phyloP scores from a whole-genome alignment of 2,888 invertebrate genomes.

The Microctonus brassicae region DNA sequence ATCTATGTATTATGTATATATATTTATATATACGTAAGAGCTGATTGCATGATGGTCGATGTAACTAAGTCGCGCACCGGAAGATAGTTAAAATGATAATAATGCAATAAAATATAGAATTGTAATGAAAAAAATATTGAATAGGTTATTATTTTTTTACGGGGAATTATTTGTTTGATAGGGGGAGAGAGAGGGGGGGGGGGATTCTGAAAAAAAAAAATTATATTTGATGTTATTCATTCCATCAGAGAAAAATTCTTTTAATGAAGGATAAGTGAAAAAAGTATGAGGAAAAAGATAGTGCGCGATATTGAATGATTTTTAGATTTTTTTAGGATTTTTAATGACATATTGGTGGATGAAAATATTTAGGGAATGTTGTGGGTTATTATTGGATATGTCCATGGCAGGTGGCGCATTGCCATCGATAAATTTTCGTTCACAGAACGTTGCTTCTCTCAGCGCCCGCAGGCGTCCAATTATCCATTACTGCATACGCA shows the following conservation, averaged over 20 bases:
- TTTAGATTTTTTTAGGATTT: background rate
- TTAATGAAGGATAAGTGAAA: no score
- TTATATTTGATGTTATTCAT: no score
- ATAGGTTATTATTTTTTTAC: no score
- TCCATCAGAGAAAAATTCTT: no score
- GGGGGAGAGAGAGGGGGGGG: no score
- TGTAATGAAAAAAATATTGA: background rate
- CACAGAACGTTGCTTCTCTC: slow-evolving; percentile 1
- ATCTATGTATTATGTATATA: no score
- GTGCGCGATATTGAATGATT: background rate
- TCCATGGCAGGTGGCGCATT: slow-evolving; percentile 10
- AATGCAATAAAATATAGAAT: background rate
- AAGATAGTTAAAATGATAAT: background rate
- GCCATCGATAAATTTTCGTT: background rate
- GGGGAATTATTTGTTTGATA: no score
- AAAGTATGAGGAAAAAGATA: no score
- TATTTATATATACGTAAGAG: no score
- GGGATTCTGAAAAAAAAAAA: no score
- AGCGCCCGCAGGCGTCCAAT: slow-evolving; percentile 17
- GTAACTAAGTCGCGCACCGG: background rate
- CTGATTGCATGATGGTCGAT: background rate
- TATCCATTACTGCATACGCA: slow-evolving; percentile 27
- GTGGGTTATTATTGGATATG: background rate
- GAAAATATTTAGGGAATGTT: background rate
- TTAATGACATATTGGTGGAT: background rate